Evolutionary conservation across 2,113 vertebrate genomes (phyloP), one percentile per base, ranked within the genome.

Genomic region (Caracal caracal): DNA sequence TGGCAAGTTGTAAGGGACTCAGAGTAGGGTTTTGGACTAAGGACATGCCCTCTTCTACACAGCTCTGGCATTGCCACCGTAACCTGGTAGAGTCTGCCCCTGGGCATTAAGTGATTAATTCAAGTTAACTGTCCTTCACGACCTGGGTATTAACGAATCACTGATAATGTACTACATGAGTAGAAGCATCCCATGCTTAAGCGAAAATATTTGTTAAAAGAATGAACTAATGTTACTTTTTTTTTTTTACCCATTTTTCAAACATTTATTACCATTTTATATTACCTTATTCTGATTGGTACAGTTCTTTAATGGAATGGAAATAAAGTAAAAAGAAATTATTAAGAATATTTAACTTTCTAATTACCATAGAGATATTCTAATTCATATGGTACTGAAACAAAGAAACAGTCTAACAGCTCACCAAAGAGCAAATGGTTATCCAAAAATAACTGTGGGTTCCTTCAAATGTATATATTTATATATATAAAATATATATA

Each of bases 151-250:
- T 91, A 84, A 63, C 20, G 37, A 35, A 28, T 81, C 12, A 84
- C 65, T 24, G 24, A 65, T 43, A 28, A 93, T 76, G 16, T 15
- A 35, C 3, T 35, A 76, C 24, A 65, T 89, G 5, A 97, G 17
- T 16, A 88, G 66, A 11, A 94, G 37, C 24, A 93, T n/a, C 33
- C 2, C 49, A 49, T 9, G 28, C 22, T 82, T 93, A 87, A 51
- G 59, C 24, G 7, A 94, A 92, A 92, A 87, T 82, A 82, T 16
- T 33, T 88, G 28, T 85, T 94, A 53, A 90, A 93, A 93, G 40
- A 83, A 19, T 35, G 33, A 90, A 82, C 49, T 19, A 71, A 51
- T 81, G 15, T 82, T 66, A 43, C 0, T 30, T 61, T 92, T 79
- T 70, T 49, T 49, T 59, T 59, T 59, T 56, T 3, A 59, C 56